A percentile compares a stretch with the other conserved stretches of the same genome.
Evolutionary conservation across 2,113 vertebrate species (phyloP).

Genomic region (Corydoras maculifer): DNA sequence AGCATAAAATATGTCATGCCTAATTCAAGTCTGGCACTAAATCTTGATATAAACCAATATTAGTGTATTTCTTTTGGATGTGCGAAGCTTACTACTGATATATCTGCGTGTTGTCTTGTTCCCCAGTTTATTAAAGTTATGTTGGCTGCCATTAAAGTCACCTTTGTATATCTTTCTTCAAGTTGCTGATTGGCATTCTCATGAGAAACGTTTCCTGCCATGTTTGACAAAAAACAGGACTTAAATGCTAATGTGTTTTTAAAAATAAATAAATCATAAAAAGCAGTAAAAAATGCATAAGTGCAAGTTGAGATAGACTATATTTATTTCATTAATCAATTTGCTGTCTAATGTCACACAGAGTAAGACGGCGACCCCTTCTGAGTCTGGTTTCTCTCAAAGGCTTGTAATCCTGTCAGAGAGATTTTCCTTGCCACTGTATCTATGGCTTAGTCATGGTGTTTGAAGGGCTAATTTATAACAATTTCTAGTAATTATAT

Average conservation of each 20-base stretch:
- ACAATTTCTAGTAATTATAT: no score
- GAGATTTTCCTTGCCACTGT: no score
- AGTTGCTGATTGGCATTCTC: slow-evolving; percentile 6
- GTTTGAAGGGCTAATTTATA: no score
- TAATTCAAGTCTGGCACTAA: slow-evolving; percentile 17
- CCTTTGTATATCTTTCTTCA: neutral
- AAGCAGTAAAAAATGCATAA: neutral
- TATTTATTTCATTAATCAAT: no score
- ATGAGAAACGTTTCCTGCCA: slow-evolving; percentile 4
- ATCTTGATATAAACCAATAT: slow-evolving; percentile 14
- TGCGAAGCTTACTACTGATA: neutral
- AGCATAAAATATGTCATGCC: neutral
- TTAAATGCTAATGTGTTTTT: neutral
- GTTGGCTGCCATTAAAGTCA: neutral
- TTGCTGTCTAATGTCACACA: no score
- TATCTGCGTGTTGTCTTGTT: neutral
- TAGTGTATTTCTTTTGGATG: slow-evolving; percentile 1
- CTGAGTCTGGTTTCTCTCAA: no score
- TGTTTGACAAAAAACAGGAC: slow-evolving; percentile 7
- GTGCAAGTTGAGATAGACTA: no score
- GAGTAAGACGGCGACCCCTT: no score
- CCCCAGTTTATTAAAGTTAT: neutral
- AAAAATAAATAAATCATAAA: neutral
- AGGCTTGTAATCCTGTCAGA: no score
- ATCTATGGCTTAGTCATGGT: no score